Evolutionary conservation across 1,140 invertebrate species (phyloP).

Genomic region (Drosophila pachea): DNA sequence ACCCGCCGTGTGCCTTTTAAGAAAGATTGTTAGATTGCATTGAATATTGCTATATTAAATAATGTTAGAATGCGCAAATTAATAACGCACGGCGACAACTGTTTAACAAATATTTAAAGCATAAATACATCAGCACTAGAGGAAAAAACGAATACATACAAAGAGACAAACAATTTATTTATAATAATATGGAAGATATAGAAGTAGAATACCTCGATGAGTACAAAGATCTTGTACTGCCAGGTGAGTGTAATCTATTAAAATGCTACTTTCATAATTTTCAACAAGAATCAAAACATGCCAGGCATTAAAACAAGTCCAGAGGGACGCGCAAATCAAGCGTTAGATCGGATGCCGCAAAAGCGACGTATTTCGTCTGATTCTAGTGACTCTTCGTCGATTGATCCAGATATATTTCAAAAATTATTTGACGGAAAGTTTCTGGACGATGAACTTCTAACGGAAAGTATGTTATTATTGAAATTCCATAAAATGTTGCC

Average conservation of each 20-base stretch:
- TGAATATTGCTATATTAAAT: not conserved
- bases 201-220: slow-evolving; percentile 68
- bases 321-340: slow-evolving; percentile 20
- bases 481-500: not conserved
- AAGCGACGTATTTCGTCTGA: slow-evolving; percentile 55
- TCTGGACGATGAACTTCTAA: slow-evolving; percentile 48
- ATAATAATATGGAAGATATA: slow-evolving; percentile 60
- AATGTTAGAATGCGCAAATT: slow-evolving; percentile 9
- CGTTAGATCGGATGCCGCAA: slow-evolving; percentile 13
- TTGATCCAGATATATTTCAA: slow-evolving; percentile 66
- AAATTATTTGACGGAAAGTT: slow-evolving; percentile 61
- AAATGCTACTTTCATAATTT: not conserved
- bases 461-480: slow-evolving; percentile 33
- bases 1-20: not conserved
- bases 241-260: slow-evolving; percentile 36
- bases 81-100: not conserved
- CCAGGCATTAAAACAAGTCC: slow-evolving; percentile 46
- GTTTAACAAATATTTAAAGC: slow-evolving; percentile 3
- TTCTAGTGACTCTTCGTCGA: slow-evolving; percentile 57
- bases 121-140: slow-evolving; percentile 9
- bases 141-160: slow-evolving; percentile 1
- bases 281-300: not conserved
- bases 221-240: slow-evolving; percentile 66
- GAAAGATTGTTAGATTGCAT: not conserved
- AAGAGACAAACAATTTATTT: slow-evolving; percentile 1